Evolutionary conservation across 2,113 vertebrate species (phyloP), one percentile per base, ranked within the genome.

Genomic region (Amblyornis subalaris): DNA sequence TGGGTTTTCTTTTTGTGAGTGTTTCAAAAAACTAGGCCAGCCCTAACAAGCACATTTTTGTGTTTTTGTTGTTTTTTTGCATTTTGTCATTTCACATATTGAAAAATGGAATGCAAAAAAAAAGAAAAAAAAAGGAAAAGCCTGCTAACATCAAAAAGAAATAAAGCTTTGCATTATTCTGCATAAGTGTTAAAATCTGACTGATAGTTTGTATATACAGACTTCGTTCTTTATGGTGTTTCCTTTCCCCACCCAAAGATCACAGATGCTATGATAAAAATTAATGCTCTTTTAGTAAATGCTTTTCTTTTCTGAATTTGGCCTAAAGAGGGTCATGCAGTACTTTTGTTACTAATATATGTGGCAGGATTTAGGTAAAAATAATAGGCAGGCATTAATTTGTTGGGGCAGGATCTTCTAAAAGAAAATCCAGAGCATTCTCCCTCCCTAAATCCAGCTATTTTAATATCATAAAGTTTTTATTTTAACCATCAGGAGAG

Each of bases 61-160:
- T 96, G 95, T 95, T 94, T 96, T 94, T 95, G 94, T 89, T 83
- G 67, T 6, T 42, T 92, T 96, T 91, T 95, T 95, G 75, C 86
- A 55, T 96, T 95, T 96, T 96, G 96, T 95, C 94, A 97, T 96
- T 90, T 96, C 95, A 92, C 91, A 51, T 96, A 95, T 95, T 94
- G 94, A 94, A 89, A 89, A 94, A 81, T 55, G 53, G 75, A 89
- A 96, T 79, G 94, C 66, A 93, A 74, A 76, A 74, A 57, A n/a
- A 73, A 36, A 35, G 67, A 91, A 85, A 86, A 65, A 57, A 93
- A 89, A 86, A 76, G 33, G 72, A 76, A 65, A 66, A 77, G 57
- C 78, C 57, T 89, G 84, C 70, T 95, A 78, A 79, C 80, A 86
- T 87, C 70, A 94, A 89, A 95, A 93, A 89, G 79, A 90, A 93